phyloP scores from a whole-genome alignment of 2,888 invertebrate genomes.

The Dione juno region DNA sequence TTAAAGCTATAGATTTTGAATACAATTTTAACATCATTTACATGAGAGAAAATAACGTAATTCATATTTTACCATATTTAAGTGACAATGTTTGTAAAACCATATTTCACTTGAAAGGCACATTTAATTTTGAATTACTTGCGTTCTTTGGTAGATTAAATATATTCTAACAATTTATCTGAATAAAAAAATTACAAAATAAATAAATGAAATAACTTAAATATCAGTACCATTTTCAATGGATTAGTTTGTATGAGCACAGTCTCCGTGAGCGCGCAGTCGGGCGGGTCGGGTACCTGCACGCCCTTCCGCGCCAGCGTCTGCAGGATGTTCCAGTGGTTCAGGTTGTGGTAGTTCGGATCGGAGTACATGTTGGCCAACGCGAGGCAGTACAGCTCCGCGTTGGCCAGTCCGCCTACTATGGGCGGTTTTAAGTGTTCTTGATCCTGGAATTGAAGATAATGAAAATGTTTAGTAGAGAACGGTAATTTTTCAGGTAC shows the following conservation, averaged over 20 bases:
- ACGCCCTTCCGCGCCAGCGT: constrained; percentile 96
- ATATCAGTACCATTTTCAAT: constrained; percentile 91
- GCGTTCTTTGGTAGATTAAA: neutral
- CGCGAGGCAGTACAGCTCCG: constrained; percentile 96
- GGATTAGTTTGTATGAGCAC: constrained; percentile 98
- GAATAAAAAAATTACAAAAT: neutral
- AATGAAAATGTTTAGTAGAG: neutral
- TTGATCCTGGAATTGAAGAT: constrained; percentile 87
- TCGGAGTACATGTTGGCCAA: constrained; percentile 97
- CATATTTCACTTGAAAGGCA: too few relatives aligned
- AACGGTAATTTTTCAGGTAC: too few relatives aligned
- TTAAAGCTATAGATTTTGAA: too few relatives aligned
- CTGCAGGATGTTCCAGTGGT: constrained; percentile 97
- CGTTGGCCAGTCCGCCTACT: constrained; percentile 94
- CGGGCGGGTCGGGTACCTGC: constrained; percentile 91
- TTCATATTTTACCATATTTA: too few relatives aligned
- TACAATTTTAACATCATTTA: too few relatives aligned
- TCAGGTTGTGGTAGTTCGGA: constrained; percentile 97
- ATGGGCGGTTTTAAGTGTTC: constrained; percentile 97
- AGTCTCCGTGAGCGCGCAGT: constrained; percentile 96
- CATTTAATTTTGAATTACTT: too few relatives aligned
- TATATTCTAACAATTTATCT: neutral
- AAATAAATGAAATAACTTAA: neutral
- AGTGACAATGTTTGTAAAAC: too few relatives aligned
- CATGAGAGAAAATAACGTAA: too few relatives aligned